phyloP scores from a whole-genome alignment of 1,140 invertebrate species.

The Telenomus remus region DNA sequence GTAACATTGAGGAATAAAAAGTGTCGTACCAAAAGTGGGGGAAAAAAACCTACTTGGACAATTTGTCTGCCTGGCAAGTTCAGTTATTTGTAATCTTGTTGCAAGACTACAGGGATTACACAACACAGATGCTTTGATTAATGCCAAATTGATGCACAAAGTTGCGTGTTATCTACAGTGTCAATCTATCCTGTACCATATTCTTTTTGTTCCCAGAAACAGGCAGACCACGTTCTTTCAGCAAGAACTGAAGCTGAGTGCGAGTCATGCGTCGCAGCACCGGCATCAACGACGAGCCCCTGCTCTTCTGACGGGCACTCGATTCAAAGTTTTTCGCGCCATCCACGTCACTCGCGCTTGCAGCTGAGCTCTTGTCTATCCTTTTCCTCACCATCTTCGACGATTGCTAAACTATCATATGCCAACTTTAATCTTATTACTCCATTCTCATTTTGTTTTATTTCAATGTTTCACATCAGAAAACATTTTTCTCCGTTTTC shows the following conservation, averaged over 20 bases:
- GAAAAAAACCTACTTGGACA: background rate
- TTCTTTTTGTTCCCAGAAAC: slow-evolving; percentile 54
- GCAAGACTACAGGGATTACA: slow-evolving; percentile 24
- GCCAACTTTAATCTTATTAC: slow-evolving; percentile 45
- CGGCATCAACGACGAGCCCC: slow-evolving; percentile 53
- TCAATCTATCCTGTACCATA: slow-evolving; percentile 54
- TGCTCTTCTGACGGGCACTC: slow-evolving; percentile 46
- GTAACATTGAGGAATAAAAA: background rate
- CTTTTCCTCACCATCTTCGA: slow-evolving; percentile 54
- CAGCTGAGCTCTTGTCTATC: slow-evolving; percentile 42
- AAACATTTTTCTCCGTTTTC: no score
- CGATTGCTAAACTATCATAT: slow-evolving; percentile 44
- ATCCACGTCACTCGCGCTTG: slow-evolving; percentile 40
- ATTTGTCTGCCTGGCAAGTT: background rate
- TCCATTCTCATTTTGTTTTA: slow-evolving; percentile 8
- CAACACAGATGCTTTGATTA: slow-evolving; percentile 56
- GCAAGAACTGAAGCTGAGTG: slow-evolving; percentile 56
- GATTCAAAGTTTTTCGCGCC: slow-evolving; percentile 50
- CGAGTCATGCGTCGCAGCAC: slow-evolving; percentile 56
- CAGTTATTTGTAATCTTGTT: slow-evolving; percentile 44
- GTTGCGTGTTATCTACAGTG: slow-evolving; percentile 49
- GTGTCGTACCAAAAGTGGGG: no score
- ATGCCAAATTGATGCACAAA: slow-evolving; percentile 38
- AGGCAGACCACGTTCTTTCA: slow-evolving; percentile 59
- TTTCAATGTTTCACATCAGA: background rate